These are phyloP conservation scores for Paralvinella palmiformis DNA, from an alignment of 1,140 invertebrate genomes.

Conservation along the genomic window DNA sequence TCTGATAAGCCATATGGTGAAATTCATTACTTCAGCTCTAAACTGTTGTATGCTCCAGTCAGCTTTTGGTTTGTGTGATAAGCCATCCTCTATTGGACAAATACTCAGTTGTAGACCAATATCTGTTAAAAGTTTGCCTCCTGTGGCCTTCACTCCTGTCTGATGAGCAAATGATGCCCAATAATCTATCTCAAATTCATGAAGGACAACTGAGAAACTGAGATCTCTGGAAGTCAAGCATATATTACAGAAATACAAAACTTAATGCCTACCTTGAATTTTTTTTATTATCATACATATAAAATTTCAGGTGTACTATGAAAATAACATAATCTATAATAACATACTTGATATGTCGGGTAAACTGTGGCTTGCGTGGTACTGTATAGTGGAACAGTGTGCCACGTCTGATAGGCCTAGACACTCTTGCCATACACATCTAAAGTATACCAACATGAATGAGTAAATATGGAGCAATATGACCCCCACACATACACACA, in stretches of 20 bases:
- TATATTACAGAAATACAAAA: not conserved
- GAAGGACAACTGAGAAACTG: conserved; percentile 75
- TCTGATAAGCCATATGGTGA: conserved; percentile 90
- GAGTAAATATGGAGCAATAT: not conserved
- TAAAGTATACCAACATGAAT: conserved; percentile 26
- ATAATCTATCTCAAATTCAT: conserved; percentile 89
- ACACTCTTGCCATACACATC: conserved; percentile 89
- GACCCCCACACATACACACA: no score
- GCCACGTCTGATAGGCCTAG: conserved; percentile 85
- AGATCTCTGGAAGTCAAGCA: conserved; percentile 61
- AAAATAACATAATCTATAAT: no score
- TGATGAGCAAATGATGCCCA: conserved; percentile 98
- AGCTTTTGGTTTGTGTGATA: conserved; percentile 77
- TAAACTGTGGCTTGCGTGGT: conserved; percentile 81
- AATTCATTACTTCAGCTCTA: conserved; percentile 83
- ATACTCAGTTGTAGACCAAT: conserved; percentile 59
- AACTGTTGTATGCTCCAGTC: conserved; percentile 89
- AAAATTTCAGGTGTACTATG: no score
- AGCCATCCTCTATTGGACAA: conserved; percentile 70
- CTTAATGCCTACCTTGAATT: no score
- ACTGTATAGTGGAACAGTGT: conserved; percentile 76
- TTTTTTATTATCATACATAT: no score
- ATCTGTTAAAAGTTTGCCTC: conserved; percentile 63
- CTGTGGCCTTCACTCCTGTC: conserved; percentile 85
- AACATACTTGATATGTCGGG: conserved; percentile 73